phyloP scores from a whole-genome alignment of 1,140 invertebrate species.

The Ceratitis capitata region DNA sequence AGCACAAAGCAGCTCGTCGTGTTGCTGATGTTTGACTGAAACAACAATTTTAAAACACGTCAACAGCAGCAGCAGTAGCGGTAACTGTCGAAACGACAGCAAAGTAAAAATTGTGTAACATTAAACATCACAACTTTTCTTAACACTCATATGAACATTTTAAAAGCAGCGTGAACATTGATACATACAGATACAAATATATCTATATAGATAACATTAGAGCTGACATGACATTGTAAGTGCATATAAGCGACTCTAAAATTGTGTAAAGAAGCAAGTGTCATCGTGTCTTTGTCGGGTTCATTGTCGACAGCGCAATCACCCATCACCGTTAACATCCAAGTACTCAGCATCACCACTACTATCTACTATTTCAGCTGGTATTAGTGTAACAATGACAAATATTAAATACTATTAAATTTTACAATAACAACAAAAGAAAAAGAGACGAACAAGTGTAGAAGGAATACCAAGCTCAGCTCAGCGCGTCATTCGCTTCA shows the following conservation, averaged over 20 bases:
- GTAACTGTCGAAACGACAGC: neutral
- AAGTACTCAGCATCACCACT: too few species aligned
- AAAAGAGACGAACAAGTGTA: neutral
- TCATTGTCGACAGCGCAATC: neutral
- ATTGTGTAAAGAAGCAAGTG: neutral
- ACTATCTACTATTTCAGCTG: neutral
- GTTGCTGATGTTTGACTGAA: neutral
- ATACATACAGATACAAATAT: neutral
- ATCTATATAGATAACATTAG: neutral
- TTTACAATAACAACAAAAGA: slow-evolving; percentile 10
- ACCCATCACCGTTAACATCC: neutral
- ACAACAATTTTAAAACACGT: neutral
- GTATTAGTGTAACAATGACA: neutral
- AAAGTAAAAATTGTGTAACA: neutral
- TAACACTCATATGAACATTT: neutral
- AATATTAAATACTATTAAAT: slow-evolving; percentile 25
- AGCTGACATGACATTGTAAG: neutral
- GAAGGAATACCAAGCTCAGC: neutral
- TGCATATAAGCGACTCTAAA: slow-evolving; percentile 1
- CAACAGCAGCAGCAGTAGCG: neutral
- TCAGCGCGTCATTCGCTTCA: neutral
- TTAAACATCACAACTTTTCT: neutral
- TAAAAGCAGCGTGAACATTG: neutral
- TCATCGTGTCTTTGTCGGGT: neutral
- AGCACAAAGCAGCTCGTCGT: neutral